Percentiles rank a stretch among this genome's conserved stretches.
These are phyloP conservation scores for Sparidentex hasta DNA, from an alignment of 2,797 vertebrate species.

Conservation along the genomic window DNA sequence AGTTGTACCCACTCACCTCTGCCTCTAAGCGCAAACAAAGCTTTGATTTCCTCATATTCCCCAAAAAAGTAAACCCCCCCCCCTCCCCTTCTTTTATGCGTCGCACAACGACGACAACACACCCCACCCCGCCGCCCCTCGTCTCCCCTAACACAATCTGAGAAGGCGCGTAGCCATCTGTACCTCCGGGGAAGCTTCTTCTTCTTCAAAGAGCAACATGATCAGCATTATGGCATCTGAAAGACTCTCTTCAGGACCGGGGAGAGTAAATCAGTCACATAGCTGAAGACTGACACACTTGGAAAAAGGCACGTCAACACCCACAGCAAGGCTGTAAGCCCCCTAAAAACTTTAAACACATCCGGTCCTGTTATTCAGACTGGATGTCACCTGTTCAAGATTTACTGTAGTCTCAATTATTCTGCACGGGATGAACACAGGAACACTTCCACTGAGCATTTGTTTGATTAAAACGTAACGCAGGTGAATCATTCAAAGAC, in stretches of 20 bases:
- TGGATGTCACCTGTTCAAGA: slow-evolving; percentile 35
- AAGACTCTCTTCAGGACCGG: slow-evolving; percentile 63
- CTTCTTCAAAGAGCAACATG: slow-evolving; percentile 79
- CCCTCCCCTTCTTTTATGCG: not conserved
- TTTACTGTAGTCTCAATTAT: not conserved
- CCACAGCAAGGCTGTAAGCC: slow-evolving; percentile 55
- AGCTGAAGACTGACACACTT: slow-evolving; percentile 51
- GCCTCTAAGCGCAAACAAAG: slow-evolving; percentile 75
- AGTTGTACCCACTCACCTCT: slow-evolving; percentile 79
- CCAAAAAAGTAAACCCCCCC: slow-evolving; percentile 46
- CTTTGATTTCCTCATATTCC: slow-evolving; percentile 76
- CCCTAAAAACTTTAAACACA: slow-evolving; percentile 44
- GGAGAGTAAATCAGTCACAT: slow-evolving; percentile 67
- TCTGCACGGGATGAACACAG: not conserved
- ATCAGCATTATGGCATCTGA: slow-evolving; percentile 76
- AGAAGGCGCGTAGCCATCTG: slow-evolving; percentile 75
- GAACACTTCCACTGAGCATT: not conserved
- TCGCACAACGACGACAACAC: slow-evolving; percentile 48
- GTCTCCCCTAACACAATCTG: slow-evolving; percentile 71
- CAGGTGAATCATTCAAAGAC: not conserved
- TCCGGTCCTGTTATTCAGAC: slow-evolving; percentile 31
- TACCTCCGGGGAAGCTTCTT: slow-evolving; percentile 73
- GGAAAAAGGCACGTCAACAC: slow-evolving; percentile 50
- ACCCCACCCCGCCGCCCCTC: slow-evolving; percentile 53
- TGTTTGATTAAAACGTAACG: slow-evolving; percentile 7